Base-by-base conservation (phyloP, 30 jellyfish, hydroid and myxozoan species). In the Clytia hemisphaerica region DNA sequence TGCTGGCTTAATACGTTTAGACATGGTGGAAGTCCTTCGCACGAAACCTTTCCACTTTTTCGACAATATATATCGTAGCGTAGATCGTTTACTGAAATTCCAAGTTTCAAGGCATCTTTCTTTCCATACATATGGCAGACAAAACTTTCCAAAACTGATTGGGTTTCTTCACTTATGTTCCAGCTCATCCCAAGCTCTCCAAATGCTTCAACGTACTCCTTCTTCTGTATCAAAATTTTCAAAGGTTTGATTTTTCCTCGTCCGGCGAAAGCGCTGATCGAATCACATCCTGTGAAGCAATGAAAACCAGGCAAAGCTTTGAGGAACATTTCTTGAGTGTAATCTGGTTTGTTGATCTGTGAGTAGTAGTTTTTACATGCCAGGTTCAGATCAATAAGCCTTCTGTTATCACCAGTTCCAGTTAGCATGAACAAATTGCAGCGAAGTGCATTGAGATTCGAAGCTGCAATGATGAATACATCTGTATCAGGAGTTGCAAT, bases 21-120 rank as follows among this genome's bases (percentile, higher is more conserved):
- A 29, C 90, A 76, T 24, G 88, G 88, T 64, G 78, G 87, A 9
- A 65, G 59, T 38, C 36, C 70, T 2, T 75, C 59, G 15, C 79
- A 61, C 38, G 26, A 30, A 60, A 37, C 48, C n/a, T 61, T 42
- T 42, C 53, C 53, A 9, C 15, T n/a, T 42, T 42, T 42, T 42
- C n/a, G 53, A n/a, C 53, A 42, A 42, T 42, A 42, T 12, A 42
- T 42, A n/a, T 42, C 15, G 53, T 42, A 42, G 15, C 53, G 12
- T n/a, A 42, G n/a, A 42, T 42, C 53, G n/a, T 42, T 42, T n/a
- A 42, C 12, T 9, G 53, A 42, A 9, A 42, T 42, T n/a, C 53
- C 53, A 12, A 42, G 53, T 42, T 42, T 12, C 12, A 42, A n/a
- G n/a, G 53, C 53, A 9, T 42, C 53, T 42, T 42, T 42, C n/a